Evolutionary conservation across 37 sponge, comb jelly and placozoan genomes (phyloP).

Genomic region (Oscarella lobularis): DNA sequence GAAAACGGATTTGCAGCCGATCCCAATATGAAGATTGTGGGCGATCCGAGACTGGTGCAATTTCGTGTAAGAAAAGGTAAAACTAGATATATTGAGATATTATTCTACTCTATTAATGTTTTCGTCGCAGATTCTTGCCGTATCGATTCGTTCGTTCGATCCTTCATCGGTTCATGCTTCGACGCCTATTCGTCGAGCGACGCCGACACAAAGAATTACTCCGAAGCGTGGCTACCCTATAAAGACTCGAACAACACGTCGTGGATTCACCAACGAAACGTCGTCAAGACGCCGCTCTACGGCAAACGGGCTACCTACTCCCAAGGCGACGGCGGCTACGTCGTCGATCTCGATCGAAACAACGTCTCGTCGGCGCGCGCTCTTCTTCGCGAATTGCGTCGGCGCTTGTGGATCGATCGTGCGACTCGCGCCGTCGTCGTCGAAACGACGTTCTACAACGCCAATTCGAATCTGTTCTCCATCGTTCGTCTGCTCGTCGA

Average conservation of each 20-base stretch:
- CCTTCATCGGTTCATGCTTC: no score
- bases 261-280: neutral
- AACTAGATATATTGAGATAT: no score
- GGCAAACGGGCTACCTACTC: neutral
- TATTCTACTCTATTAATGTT: no score
- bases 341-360: neutral
- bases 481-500: neutral
- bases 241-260: neutral
- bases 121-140: no score
- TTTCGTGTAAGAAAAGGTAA: neutral
- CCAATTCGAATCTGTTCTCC: neutral
- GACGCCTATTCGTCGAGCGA: neutral
- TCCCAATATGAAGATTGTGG: neutral
- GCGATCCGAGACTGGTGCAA: neutral
- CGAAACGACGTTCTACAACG: neutral
- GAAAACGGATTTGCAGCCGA: neutral
- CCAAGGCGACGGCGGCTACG: neutral
- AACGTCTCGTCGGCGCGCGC: neutral
- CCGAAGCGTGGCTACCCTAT: neutral
- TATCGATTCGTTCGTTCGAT: no score
- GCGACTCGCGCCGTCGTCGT: neutral
- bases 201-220: neutral
- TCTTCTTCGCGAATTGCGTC: neutral
- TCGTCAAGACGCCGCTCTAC: neutral
- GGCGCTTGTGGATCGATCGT: neutral